Conservation (phyloP, 2,113 vertebrate genomes). For the Cranoglanis bouderius region DNA sequence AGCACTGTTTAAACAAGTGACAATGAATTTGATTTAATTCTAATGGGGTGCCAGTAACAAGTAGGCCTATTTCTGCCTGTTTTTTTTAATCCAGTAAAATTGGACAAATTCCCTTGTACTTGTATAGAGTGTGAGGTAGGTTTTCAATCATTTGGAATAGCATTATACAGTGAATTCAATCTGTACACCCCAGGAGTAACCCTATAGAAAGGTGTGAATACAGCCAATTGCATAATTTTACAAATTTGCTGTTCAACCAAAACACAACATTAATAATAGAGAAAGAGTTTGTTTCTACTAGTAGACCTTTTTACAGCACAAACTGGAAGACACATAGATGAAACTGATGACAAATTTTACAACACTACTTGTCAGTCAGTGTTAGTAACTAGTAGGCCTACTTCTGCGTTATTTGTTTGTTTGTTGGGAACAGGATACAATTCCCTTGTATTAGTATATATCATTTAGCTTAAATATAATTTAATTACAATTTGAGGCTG, state of each 20-base stretch:
- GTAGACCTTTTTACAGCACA: neutral
- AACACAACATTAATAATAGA: neutral
- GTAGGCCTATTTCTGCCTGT: neutral
- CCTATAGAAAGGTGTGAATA: neutral
- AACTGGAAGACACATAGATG: neutral
- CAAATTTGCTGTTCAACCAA: neutral
- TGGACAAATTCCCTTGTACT: neutral
- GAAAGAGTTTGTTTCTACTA: neutral
- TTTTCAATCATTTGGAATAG: neutral
- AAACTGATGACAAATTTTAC: neutral
- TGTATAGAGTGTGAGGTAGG: neutral
- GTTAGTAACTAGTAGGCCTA: neutral
- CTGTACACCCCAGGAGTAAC: neutral
- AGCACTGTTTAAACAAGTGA: neutral
- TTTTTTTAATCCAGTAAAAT: neutral
- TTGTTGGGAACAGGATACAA: neutral
- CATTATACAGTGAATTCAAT: neutral
- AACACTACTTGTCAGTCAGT: neutral
- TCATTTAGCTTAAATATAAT: neutral
- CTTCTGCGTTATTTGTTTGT: neutral
- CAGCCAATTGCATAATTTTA: neutral
- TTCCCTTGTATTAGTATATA: neutral
- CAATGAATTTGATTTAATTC: neutral
- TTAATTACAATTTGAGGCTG: neutral
- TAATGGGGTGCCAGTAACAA: no score